Conservation (phyloP, 2,113 vertebrate genomes). For the Typhlomys cinereus region DNA sequence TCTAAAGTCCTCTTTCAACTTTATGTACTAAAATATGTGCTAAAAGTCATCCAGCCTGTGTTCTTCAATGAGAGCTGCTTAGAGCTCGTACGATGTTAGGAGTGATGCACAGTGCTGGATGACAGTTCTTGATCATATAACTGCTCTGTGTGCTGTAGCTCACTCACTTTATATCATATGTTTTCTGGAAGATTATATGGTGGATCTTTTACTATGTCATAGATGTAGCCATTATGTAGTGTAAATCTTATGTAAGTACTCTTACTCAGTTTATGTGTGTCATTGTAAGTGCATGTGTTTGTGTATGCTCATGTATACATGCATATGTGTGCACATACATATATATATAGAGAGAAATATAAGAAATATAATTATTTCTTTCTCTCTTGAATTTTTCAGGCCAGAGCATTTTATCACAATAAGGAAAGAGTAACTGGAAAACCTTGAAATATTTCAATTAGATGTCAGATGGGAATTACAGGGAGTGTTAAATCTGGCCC, state of each 20-base stretch:
- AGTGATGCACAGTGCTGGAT: too few species aligned
- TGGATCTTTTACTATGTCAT: background rate
- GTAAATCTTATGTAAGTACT: background rate
- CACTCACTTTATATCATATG: background rate
- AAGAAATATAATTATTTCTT: too few species aligned
- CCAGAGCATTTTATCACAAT: background rate
- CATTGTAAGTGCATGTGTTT: background rate
- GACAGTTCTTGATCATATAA: background rate
- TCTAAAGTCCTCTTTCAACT: background rate
- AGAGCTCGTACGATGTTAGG: too few species aligned
- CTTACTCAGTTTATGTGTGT: background rate
- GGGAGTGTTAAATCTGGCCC: background rate
- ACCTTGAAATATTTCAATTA: background rate
- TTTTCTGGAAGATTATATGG: background rate
- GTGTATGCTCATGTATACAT: background rate
- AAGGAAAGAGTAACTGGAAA: background rate
- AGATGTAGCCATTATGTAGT: background rate
- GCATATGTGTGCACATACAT: background rate
- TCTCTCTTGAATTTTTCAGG: background rate
- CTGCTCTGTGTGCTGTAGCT: too few species aligned
- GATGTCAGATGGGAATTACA: background rate
- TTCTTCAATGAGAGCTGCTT: background rate
- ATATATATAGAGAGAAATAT: too few species aligned
- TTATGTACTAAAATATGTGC: background rate
- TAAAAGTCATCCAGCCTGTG: background rate